A percentile compares a stretch with the other conserved stretches of the same genome.
These are phyloP conservation scores for Neoascia interrupta DNA, from an alignment of 2,888 invertebrate species.

Conservation along the genomic window DNA sequence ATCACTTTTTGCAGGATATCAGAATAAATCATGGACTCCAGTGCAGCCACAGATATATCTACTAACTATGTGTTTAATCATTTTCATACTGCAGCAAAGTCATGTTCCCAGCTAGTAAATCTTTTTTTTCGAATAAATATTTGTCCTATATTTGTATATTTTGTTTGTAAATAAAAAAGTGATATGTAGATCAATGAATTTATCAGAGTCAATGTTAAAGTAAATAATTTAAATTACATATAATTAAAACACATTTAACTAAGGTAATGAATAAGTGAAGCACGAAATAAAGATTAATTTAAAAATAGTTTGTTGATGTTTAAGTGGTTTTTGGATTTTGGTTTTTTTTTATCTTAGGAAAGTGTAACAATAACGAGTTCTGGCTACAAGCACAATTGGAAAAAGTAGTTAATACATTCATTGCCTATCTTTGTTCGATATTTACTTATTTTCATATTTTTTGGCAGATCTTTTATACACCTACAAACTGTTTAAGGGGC, in stretches of 20 bases:
- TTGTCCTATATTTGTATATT: constrained; percentile 63
- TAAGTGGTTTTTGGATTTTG: too few relatives aligned
- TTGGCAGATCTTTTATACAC: too few relatives aligned
- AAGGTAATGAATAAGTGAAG: constrained; percentile 56
- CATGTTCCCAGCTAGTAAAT: constrained; percentile 47
- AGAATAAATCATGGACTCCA: constrained; percentile 23
- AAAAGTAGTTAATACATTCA: too few relatives aligned
- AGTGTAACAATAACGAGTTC: too few relatives aligned
- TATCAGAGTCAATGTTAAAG: constrained; percentile 68
- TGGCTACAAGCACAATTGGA: too few relatives aligned
- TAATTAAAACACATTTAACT: constrained; percentile 54
- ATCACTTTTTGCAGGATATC: constrained; percentile 32
- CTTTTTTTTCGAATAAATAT: constrained; percentile 4
- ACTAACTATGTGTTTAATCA: constrained; percentile 5
- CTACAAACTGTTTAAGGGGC: too few relatives aligned
- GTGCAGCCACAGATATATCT: constrained; percentile 21
- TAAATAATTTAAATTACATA: constrained; percentile 16
- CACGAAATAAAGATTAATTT: constrained; percentile 63
- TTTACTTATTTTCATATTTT: too few relatives aligned
- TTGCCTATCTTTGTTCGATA: too few relatives aligned
- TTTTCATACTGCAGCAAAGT: constrained; percentile 15
- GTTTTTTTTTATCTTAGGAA: too few relatives aligned
- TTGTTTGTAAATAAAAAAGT: constrained; percentile 67
- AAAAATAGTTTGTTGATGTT: too few relatives aligned
- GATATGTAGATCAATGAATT: constrained; percentile 69